Base-by-base conservation (phyloP, 2,113 vertebrate genomes). In the Odobenus rosmarus region DNA sequence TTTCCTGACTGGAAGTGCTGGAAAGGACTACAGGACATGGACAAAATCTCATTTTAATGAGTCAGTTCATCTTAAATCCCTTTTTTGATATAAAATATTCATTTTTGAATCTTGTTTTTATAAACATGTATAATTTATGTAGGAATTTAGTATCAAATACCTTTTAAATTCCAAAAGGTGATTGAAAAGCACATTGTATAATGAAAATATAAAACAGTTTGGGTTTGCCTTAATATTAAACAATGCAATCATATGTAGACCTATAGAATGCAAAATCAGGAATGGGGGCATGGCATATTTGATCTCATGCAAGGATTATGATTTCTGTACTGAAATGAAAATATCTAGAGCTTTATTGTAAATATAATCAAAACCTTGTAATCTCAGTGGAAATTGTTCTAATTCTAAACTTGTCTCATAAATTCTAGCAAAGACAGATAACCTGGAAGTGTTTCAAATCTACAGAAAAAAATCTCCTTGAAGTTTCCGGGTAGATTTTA, bases 261-360 rank as follows among this genome's bases (percentile, higher is more conserved):
- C 28, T 81, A 81, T 2, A 76, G 51, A 74, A 96, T 76, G 57
- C 31, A 94, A 96, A 98, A 93, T 90, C 24, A 19, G 69, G 67
- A 92, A 57, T 46, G 7, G 36, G 46, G 8, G 2, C 24, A 86
- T 92, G 42, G 31, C n/a, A 83, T 79, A 90, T 79, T 88, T 89
- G 46, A 85, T 80, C 55, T 42, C 39, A 90, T 36, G 28, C 1
- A 77, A 97, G 24, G 21, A 85, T 93, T 51, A 69, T 53, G 14
- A 97, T 84, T 92, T 93, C 61, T 92, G 15, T 59, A 82, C 36
- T 77, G 51, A 93, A 96, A 82, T 77, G 11, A 96, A 96, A 93
- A 69, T 88, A 96, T 59, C 33, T 64, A 90, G 64, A 96, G 24
- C 26, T 77, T 89, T 93, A 71, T 89, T 76, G 19, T 88, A 95